These are phyloP conservation scores for Papilio glaucus DNA, from an alignment of 1,140 invertebrate genomes.

Conservation along the genomic window DNA sequence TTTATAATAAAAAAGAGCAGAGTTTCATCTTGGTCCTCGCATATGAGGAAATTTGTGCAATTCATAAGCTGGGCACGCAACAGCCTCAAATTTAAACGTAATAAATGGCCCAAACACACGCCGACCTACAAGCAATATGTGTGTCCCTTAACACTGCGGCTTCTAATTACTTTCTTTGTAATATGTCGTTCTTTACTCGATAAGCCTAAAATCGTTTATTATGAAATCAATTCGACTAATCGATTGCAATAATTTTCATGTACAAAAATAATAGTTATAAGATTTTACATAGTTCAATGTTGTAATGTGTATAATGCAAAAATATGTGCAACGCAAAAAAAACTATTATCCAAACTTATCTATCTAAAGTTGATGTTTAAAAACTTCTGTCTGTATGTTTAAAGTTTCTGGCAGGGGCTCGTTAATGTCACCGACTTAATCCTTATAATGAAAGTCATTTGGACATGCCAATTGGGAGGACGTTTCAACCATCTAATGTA, in stretches of 20 bases:
- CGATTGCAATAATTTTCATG: neutral
- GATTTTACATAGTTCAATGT: neutral
- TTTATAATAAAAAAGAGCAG: conserved; percentile 7
- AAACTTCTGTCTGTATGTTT: neutral
- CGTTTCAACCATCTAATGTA: neutral
- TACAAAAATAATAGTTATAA: neutral
- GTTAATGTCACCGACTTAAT: neutral
- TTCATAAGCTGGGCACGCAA: conserved; percentile 26
- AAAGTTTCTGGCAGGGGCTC: neutral
- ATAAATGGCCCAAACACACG: conserved; percentile 26
- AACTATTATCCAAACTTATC: neutral
- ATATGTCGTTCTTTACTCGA: neutral
- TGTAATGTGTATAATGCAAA: neutral
- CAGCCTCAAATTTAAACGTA: conserved; percentile 18
- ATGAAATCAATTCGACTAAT: neutral
- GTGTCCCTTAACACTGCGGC: neutral
- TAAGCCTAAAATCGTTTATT: neutral
- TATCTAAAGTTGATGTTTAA: neutral
- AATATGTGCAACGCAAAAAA: neutral
- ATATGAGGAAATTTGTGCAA: conserved; percentile 9
- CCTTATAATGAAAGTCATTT: neutral
- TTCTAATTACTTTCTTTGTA: neutral
- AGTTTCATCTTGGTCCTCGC: neutral
- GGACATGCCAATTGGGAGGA: no score
- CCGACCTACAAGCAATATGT: conserved; percentile 19